A percentile compares a stretch with the other conserved stretches of the same genome.
Conservation (phyloP, 2,113 vertebrate genomes). For the Paraplagusia blochii region DNA sequence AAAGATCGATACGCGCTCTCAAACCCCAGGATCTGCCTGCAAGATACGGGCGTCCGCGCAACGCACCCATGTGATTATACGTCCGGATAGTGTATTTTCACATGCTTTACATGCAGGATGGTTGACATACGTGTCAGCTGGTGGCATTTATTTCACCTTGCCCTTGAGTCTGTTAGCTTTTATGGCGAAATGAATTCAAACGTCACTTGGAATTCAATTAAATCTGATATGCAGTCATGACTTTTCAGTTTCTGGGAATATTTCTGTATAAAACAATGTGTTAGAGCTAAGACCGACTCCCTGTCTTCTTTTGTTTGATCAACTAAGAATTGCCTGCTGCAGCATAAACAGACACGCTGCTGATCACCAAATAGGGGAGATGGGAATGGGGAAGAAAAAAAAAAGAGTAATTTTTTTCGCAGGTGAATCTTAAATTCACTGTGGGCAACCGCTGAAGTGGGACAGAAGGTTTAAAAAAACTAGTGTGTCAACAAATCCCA, state of each 20-base stretch:
- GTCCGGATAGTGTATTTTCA: conserved; percentile 25
- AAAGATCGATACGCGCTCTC: conserved; percentile 63
- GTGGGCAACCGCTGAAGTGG: conserved; percentile 66
- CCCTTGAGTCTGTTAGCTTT: conserved; percentile 57
- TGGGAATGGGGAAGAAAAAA: conserved; percentile 59
- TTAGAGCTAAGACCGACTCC: too few relatives aligned
- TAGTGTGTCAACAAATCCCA: conserved; percentile 71
- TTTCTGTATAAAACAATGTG: too few relatives aligned
- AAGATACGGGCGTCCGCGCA: conserved; percentile 26
- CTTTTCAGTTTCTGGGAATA: too few relatives aligned
- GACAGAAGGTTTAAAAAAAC: conserved; percentile 72
- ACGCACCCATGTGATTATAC: conserved; percentile 3
- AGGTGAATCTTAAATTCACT: conserved; percentile 67
- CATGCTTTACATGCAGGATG: conserved; percentile 35
- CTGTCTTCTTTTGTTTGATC: conserved; percentile 35
- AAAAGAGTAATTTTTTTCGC: conserved; percentile 52
- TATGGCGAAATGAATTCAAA: conserved; percentile 56
- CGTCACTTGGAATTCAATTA: conserved; percentile 61
- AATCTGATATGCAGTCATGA: too few relatives aligned
- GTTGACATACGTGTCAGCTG: conserved; percentile 37
- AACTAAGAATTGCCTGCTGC: conserved; percentile 26
- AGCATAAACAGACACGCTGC: conserved; percentile 28
- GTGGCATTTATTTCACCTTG: conserved; percentile 51
- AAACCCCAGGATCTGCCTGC: conserved; percentile 48
- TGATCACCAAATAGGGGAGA: conserved; percentile 34